Conservation (phyloP, 2,113 vertebrate species). For the Ammodytes marinus region DNA sequence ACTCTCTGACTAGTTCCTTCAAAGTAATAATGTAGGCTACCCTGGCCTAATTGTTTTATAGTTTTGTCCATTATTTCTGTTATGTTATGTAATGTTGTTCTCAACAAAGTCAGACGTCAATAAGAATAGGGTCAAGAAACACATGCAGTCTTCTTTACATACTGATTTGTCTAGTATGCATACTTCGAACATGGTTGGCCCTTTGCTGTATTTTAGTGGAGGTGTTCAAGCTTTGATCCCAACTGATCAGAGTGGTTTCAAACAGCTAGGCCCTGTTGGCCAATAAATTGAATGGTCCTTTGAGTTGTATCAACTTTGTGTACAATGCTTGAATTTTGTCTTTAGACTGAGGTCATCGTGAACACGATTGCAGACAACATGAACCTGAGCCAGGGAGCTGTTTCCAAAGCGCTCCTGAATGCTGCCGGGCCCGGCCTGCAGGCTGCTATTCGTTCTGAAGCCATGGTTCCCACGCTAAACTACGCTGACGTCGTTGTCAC, state of each 20-base stretch:
- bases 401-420: conserved; percentile 86
- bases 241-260: background rate
- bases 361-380: conserved; percentile 86
- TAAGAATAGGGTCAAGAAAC: too few relatives aligned
- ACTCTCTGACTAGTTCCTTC: background rate
- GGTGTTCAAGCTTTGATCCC: too few relatives aligned
- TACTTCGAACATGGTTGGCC: background rate
- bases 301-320: background rate
- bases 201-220: background rate
- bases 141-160: too few relatives aligned
- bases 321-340: background rate
- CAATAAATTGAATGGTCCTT: background rate
- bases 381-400: conserved; percentile 80
- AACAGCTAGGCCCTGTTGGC: background rate
- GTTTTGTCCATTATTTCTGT: background rate
- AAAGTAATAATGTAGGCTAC: background rate
- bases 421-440: conserved; percentile 86
- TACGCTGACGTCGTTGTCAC: conserved; percentile 83
- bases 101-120: background rate
- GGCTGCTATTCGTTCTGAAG: conserved; percentile 57
- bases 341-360: conserved; percentile 87
- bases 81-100: background rate
- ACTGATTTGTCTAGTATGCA: background rate
- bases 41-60: background rate
- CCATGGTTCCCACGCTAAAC: rapidly evolving